phyloP scores from a whole-genome alignment of 1,140 invertebrate species.

The Eurosta solidaginis region DNA sequence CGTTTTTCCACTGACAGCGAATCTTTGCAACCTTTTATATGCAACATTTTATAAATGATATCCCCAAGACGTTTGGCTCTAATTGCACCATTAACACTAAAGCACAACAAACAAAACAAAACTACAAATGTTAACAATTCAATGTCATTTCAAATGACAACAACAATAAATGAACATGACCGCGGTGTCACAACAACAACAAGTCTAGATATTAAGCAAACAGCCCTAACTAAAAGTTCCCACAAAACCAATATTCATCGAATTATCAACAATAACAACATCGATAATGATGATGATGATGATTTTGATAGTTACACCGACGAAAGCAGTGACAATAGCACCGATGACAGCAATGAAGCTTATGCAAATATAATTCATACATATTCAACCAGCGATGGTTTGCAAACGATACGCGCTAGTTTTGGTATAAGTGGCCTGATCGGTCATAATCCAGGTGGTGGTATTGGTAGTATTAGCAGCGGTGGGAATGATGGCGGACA shows the following conservation, averaged over 20 bases:
- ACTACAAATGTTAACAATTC: constrained; percentile 25
- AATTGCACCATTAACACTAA: constrained; percentile 48
- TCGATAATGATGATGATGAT: too few relatives aligned
- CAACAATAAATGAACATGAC: background rate
- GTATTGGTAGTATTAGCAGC: constrained; percentile 40
- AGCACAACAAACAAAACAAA: constrained; percentile 36
- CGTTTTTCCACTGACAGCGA: background rate
- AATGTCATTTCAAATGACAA: background rate
- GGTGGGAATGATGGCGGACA: constrained; percentile 39
- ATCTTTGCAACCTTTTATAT: background rate
- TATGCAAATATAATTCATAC: constrained; percentile 37
- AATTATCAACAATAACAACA: background rate
- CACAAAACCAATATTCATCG: background rate
- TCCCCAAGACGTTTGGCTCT: constrained; percentile 56
- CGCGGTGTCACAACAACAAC: background rate
- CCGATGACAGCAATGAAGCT: constrained; percentile 23
- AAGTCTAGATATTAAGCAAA: constrained; percentile 5
- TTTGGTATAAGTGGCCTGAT: constrained; percentile 39
- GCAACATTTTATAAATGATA: constrained; percentile 39
- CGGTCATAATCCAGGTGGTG: constrained; percentile 37
- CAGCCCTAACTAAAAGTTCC: background rate
- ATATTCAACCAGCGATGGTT: constrained; percentile 54
- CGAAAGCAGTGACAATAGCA: background rate
- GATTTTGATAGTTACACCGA: background rate
- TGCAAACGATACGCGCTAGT: constrained; percentile 43